These are phyloP conservation scores for Pavo muticus DNA, from an alignment of 2,113 vertebrate species.

Conservation along the genomic window DNA sequence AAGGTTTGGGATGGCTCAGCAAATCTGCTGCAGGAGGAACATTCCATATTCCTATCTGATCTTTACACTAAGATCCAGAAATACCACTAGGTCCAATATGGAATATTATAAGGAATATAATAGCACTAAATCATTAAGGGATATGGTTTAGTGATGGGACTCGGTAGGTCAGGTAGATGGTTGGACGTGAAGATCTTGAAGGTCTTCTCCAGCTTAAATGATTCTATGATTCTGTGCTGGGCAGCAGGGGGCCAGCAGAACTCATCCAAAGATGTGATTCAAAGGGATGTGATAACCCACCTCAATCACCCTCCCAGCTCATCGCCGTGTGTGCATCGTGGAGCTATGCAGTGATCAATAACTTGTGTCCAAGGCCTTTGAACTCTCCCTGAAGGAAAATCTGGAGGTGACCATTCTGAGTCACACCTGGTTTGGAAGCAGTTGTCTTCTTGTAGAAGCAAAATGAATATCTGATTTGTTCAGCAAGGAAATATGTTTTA, in stretches of 20 bases:
- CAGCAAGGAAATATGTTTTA: slow-evolving; percentile 2
- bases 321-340: accelerated
- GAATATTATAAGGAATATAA: too few relatives aligned
- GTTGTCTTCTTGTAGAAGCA: neutral
- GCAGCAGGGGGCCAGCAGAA: neutral
- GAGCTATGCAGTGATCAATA: neutral
- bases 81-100: too few relatives aligned
- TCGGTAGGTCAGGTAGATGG: too few relatives aligned
- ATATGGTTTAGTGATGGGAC: too few relatives aligned
- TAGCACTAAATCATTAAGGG: too few relatives aligned
- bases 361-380: neutral
- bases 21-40: neutral
- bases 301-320: neutral
- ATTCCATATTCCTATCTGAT: too few relatives aligned
- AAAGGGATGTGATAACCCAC: neutral
- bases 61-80: too few relatives aligned
- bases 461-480: slow-evolving; percentile 12
- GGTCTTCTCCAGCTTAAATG: too few relatives aligned
- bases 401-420: neutral
- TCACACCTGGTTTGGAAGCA: neutral
- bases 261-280: neutral
- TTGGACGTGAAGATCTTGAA: too few relatives aligned
- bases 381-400: neutral
- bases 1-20: neutral
- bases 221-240: neutral